Conservation (phyloP, 1,140 invertebrate genomes). For the Linepithema humile region DNA sequence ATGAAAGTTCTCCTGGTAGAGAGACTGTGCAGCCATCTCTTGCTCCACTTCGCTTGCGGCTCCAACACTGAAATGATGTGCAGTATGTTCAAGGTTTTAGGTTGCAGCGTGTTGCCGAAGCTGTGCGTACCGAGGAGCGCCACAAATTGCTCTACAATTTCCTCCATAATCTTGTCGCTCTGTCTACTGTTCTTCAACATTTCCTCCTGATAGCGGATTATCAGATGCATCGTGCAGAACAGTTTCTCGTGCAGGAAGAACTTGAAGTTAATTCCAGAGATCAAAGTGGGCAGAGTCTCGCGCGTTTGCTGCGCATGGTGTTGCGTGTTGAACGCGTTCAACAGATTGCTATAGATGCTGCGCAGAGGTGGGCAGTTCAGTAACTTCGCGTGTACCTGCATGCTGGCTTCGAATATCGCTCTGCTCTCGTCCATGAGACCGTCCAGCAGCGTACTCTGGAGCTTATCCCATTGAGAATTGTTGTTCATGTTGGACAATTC, state of each 20-base stretch:
- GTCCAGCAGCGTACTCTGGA: slow-evolving; percentile 75
- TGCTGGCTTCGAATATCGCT: slow-evolving; percentile 80
- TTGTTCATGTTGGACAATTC: slow-evolving; percentile 73
- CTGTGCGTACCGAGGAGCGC: slow-evolving; percentile 73
- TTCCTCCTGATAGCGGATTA: slow-evolving; percentile 78
- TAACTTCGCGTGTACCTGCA: slow-evolving; percentile 78
- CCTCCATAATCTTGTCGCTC: slow-evolving; percentile 77
- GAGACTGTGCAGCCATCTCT: slow-evolving; percentile 78
- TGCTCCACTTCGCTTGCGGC: slow-evolving; percentile 79
- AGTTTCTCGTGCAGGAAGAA: slow-evolving; percentile 81
- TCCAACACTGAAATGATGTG: slow-evolving; percentile 80
- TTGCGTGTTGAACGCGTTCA: slow-evolving; percentile 74
- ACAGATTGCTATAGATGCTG: slow-evolving; percentile 75
- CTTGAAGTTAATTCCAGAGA: slow-evolving; percentile 81
- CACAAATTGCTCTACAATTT: slow-evolving; percentile 80
- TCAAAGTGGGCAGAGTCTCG: slow-evolving; percentile 76
- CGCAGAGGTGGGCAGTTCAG: slow-evolving; percentile 69
- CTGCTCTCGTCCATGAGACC: slow-evolving; percentile 78
- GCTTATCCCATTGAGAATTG: slow-evolving; percentile 72
- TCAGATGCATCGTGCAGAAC: slow-evolving; percentile 76
- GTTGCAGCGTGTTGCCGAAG: slow-evolving; percentile 63
- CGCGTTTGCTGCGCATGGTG: slow-evolving; percentile 74
- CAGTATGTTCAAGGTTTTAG: slow-evolving; percentile 73
- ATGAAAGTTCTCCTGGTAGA: slow-evolving; percentile 76
- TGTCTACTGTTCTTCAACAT: slow-evolving; percentile 74